phyloP scores from a whole-genome alignment of 2,888 invertebrate species.

The Ashinkailepas kermadecensis region DNA sequence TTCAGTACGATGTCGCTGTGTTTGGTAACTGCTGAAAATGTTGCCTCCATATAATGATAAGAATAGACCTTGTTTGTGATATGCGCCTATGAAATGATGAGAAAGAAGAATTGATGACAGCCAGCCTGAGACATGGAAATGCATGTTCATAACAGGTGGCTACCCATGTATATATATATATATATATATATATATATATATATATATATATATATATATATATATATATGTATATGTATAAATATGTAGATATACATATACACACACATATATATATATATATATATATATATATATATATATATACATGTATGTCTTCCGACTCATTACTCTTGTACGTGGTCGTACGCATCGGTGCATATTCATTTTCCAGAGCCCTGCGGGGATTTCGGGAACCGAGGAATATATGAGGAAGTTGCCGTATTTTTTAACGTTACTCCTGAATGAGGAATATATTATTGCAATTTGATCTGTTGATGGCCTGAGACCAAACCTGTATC shows the following conservation, averaged over 20 bases:
- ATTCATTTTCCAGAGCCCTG: not conserved
- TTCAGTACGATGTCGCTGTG: no score
- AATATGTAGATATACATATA: not conserved
- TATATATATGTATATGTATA: conserved; percentile 25
- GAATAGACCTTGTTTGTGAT: no score
- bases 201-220: conserved; percentile 16
- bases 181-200: not conserved
- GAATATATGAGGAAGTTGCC: not conserved
- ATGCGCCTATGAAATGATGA: no score
- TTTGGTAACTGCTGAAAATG: no score
- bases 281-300: conserved; percentile 25
- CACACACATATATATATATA: not conserved
- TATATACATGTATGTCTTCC: conserved; percentile 1
- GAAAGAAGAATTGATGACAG: no score
- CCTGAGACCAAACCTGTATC: no score
- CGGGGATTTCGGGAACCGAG: not conserved
- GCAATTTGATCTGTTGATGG: not conserved
- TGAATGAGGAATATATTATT: not conserved
- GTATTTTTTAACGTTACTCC: not conserved
- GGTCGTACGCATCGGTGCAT: not conserved
- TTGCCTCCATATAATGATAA: no score
- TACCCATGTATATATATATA: not conserved
- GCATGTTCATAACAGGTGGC: no score
- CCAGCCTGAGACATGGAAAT: no score
- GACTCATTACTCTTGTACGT: not conserved